Conservation (phyloP, 2,113 vertebrate genomes). For the Trachemys scripta region DNA sequence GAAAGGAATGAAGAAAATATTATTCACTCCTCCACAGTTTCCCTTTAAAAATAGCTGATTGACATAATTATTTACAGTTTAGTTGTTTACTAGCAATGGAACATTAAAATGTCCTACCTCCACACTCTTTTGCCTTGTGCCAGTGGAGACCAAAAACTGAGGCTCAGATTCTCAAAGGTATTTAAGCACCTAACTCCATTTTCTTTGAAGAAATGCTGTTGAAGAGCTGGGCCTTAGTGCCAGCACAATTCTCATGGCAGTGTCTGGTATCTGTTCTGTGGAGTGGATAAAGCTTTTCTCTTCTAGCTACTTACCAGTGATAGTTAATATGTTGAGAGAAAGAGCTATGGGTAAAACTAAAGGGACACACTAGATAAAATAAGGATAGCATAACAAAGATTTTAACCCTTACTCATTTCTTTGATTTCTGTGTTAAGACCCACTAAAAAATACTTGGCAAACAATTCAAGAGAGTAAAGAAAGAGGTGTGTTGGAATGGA, state of each 20-base stretch:
- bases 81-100: not conserved
- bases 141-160: not conserved
- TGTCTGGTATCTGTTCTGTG: not conserved
- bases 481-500: too few relatives aligned
- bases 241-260: not conserved
- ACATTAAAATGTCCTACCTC: not conserved
- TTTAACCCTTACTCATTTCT: too few relatives aligned
- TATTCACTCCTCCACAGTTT: fast-evolving
- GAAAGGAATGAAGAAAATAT: not conserved
- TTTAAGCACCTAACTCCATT: not conserved
- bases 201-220: not conserved
- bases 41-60: not conserved
- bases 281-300: not conserved
- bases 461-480: too few relatives aligned
- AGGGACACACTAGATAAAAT: not conserved
- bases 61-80: fast-evolving
- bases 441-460: too few relatives aligned
- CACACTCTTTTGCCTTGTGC: not conserved
- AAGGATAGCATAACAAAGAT: not conserved
- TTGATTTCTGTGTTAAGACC: too few relatives aligned
- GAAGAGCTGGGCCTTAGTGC: not conserved
- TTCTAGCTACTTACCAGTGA: not conserved
- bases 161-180: not conserved
- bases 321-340: not conserved
- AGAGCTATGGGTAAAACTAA: not conserved